A percentile compares a stretch with the other conserved stretches of the same genome.
These are phyloP conservation scores for Semotilus atromaculatus DNA, from an alignment of 2,797 vertebrate genomes.

Conservation along the genomic window DNA sequence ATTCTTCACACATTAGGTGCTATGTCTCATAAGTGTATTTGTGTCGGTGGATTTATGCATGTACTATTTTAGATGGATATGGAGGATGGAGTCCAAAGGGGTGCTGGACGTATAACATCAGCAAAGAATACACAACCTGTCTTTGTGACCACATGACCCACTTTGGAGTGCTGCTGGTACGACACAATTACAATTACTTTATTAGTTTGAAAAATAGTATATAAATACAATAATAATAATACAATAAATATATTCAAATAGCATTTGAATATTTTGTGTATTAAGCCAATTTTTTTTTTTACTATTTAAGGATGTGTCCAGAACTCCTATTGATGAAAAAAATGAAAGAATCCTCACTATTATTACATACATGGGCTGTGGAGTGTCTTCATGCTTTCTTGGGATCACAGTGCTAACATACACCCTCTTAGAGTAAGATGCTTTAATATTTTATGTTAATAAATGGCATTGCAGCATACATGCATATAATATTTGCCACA, in stretches of 20 bases:
- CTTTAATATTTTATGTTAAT: background rate
- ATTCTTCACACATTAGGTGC: background rate
- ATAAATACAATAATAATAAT: background rate
- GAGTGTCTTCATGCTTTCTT: conserved; percentile 87
- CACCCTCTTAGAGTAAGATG: conserved; percentile 85
- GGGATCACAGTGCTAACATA: conserved; percentile 85
- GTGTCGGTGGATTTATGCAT: conserved; percentile 35
- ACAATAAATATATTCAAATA: background rate
- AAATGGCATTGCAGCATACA: background rate
- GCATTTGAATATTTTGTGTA: background rate
- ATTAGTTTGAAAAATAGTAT: background rate
- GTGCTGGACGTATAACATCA: conserved; percentile 80
- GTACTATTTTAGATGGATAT: conserved; percentile 76
- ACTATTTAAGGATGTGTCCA: conserved; percentile 79
- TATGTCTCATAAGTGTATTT: conserved; percentile 10
- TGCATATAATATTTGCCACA: background rate
- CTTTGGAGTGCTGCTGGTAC: conserved; percentile 91
- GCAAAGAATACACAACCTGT: conserved; percentile 83
- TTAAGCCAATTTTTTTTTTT: background rate
- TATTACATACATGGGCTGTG: conserved; percentile 87
- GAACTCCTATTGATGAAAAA: conserved; percentile 68
- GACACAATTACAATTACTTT: conserved; percentile 22
- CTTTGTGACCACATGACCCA: conserved; percentile 93
- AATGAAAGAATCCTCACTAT: conserved; percentile 82
- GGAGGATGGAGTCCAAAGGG: conserved; percentile 88